Percentiles rank a stretch among this genome's conserved stretches.
Evolutionary conservation across 1,140 invertebrate species (phyloP).

Genomic region (Lordiphosa clarofinis): DNA sequence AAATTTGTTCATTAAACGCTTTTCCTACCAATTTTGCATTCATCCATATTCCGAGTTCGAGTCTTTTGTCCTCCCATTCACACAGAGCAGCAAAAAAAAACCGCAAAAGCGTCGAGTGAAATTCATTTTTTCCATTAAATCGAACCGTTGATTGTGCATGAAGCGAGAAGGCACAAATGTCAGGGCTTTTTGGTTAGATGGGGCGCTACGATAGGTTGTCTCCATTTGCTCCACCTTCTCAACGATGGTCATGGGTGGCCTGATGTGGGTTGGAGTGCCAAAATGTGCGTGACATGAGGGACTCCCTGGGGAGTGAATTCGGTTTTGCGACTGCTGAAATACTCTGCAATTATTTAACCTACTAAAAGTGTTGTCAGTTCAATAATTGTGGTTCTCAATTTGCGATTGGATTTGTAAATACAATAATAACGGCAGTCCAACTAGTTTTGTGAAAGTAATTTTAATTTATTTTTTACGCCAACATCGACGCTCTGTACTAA

Average conservation of each 20-base stretch:
- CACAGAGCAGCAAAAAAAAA: constrained; percentile 41
- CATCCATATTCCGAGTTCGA: constrained; percentile 34
- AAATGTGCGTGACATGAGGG: constrained; percentile 10
- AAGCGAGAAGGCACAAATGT: constrained; percentile 71
- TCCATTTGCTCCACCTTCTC: constrained; percentile 1
- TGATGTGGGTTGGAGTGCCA: constrained; percentile 10
- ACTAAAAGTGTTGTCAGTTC: too few relatives aligned
- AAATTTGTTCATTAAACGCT: constrained; percentile 67
- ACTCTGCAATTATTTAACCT: too few relatives aligned
- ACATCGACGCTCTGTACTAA: too few relatives aligned
- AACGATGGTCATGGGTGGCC: constrained; percentile 4
- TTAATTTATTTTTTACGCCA: too few relatives aligned
- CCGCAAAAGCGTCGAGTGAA: constrained; percentile 53
- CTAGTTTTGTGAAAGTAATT: too few relatives aligned
- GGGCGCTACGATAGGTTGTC: constrained; percentile 63
- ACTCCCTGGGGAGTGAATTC: not conserved
- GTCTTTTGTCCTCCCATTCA: constrained; percentile 51
- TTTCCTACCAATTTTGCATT: constrained; percentile 39
- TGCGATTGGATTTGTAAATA: too few relatives aligned
- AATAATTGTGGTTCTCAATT: too few relatives aligned
- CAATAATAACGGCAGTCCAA: too few relatives aligned
- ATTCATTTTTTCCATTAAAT: constrained; percentile 78
- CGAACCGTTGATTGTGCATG: constrained; percentile 72
- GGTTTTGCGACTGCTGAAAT: too few relatives aligned
- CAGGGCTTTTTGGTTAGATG: constrained; percentile 69